Evolutionary conservation across 2,113 vertebrate genomes (phyloP).

Genomic region (Tyrannus savana): DNA sequence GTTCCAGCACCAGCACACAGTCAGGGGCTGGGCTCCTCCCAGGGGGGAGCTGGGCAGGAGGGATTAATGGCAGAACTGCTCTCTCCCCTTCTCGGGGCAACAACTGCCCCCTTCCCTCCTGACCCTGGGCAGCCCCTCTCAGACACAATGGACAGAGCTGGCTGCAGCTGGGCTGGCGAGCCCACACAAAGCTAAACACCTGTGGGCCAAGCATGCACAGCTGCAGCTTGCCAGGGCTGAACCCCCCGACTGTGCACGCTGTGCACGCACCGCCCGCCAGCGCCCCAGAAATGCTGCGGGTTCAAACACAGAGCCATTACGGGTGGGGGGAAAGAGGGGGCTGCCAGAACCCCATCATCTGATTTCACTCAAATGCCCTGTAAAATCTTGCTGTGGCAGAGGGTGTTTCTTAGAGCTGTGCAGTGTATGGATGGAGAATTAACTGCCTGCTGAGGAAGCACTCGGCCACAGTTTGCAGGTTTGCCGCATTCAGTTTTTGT

Average conservation of each 20-base stretch:
- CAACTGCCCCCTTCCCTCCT: not conserved
- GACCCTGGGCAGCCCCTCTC: not conserved
- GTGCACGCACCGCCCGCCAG: not conserved
- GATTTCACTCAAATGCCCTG: not conserved
- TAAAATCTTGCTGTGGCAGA: not conserved
- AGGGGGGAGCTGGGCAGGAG: not conserved
- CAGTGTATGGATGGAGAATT: not conserved
- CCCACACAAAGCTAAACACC: not conserved
- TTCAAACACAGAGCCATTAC: accelerated
- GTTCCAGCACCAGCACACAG: not conserved
- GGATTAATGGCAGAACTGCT: not conserved
- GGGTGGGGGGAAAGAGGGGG: not conserved
- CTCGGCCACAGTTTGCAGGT: not conserved
- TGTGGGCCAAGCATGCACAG: not conserved
- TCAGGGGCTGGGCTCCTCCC: not conserved
- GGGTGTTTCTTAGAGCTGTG: not conserved
- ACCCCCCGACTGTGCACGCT: not conserved
- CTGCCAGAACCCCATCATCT: not conserved
- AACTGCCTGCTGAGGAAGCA: not conserved
- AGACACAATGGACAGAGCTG: not conserved
- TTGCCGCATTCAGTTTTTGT: not conserved
- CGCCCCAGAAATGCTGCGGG: accelerated
- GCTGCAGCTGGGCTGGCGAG: not conserved
- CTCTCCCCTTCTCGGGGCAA: not conserved
- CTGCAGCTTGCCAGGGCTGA: not conserved